Base-by-base conservation (phyloP, 1,140 invertebrate species). In the Calliphora vicina region DNA sequence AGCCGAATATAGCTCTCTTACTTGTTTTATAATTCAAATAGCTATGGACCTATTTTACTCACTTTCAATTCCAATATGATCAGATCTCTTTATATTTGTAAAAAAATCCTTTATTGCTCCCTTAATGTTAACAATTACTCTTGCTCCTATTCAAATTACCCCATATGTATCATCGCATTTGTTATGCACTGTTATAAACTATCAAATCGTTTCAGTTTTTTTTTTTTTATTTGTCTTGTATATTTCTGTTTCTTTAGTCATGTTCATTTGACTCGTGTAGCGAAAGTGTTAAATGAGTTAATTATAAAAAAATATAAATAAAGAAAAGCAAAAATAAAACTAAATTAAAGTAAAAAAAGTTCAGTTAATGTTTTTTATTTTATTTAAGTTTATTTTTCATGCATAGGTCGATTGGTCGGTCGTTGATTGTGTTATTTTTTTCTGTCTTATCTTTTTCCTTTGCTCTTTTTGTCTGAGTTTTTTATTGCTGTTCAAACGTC, bases 231-330 rank as follows among this genome's bases (percentile, higher is more conserved):
- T 26, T 35, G 72, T 25, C 15, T 74, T 74, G 9, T 27, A n/a
- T 72, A 72, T 72, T 72, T 72, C 20, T 26, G 20, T 72, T 6
- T 13, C 50, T 57, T 57, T n/a, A 57, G 6, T 57, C 50, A 57
- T n/a, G 50, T 57, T 57, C 50, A 15, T 15, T 67, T 67, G 61
- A 67, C 61, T 67, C 61, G 61, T 67, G 61, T 78, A 43, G 74
- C 74, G 74, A 78, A 78, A 78, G 74, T 43, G 74, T 78, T 78
- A 78, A 78, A 78, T 78, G 74, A 25, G 35, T 78, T 78, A 43
- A 78, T 78, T 43, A 78, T 45, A 78, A 78, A 73, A 73, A 6
- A 35, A 20, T 35, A 35, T 35, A 35, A 35, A 35, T 35, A 74
- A 74, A 74, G 43, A 43, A n/a, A n/a, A n/a, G n/a, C n/a, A n/a